Percentiles rank a stretch among this genome's conserved stretches.
Evolutionary conservation across 2,888 invertebrate genomes (phyloP).

Genomic region (Hypselothyrea guttata): DNA sequence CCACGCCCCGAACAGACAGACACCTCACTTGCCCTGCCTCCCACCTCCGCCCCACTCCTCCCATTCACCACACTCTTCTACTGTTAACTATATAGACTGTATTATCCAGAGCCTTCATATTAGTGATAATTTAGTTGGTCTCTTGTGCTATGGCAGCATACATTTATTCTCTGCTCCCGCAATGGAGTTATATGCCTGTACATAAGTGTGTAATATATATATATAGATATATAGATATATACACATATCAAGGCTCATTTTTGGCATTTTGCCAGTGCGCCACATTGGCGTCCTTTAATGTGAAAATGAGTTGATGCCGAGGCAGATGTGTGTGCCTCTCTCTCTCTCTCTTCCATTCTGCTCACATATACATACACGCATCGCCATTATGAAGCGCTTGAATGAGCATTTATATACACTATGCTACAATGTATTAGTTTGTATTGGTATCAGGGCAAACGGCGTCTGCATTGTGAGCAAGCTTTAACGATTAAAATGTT

Average conservation of each 20-base stretch:
- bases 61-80: no score
- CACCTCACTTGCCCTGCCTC: no score
- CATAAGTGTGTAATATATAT: background rate
- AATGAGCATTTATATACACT: conserved; percentile 60
- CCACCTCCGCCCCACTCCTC: no score
- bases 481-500: conserved; percentile 36
- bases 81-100: background rate
- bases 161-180: conserved; percentile 51
- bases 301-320: conserved; percentile 70
- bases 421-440: conserved; percentile 24
- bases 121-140: conserved; percentile 77
- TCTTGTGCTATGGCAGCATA: conserved; percentile 56
- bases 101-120: conserved; percentile 52
- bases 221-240: conserved; percentile 4
- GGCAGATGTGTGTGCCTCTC: conserved; percentile 53
- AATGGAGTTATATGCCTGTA: conserved; percentile 31
- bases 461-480: no score
- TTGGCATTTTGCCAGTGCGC: conserved; percentile 74
- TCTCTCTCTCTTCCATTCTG: background rate
- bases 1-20: conserved; percentile 57
- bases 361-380: conserved; percentile 12
- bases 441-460: no score
- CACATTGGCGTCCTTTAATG: conserved; percentile 76
- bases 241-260: conserved; percentile 45
- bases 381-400: conserved; percentile 70